Evolutionary conservation across 1,140 invertebrate genomes (phyloP).

Genomic region (Andrena cerasifolii): DNA sequence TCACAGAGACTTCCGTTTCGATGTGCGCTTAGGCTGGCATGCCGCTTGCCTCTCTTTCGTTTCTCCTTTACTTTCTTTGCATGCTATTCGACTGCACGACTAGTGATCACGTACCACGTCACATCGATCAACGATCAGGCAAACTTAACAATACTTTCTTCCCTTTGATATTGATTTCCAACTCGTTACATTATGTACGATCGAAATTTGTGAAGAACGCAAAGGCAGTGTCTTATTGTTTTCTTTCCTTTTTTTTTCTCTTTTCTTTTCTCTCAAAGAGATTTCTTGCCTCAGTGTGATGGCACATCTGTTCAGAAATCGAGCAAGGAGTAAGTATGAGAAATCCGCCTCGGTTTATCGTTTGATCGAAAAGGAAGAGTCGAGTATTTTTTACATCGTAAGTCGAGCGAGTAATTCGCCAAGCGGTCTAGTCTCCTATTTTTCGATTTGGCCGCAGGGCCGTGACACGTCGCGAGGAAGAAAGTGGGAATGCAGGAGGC

Average conservation of each 20-base stretch:
- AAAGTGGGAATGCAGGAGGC: no score
- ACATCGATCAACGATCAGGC: constrained; percentile 38
- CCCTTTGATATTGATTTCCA: background rate
- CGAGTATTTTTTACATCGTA: background rate
- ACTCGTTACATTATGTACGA: background rate
- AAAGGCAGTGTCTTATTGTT: background rate
- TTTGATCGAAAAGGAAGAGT: background rate
- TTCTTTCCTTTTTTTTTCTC: background rate
- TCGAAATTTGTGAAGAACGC: background rate
- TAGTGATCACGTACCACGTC: constrained; percentile 20
- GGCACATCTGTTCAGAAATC: background rate
- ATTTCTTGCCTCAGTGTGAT: constrained; percentile 9
- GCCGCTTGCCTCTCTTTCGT: background rate
- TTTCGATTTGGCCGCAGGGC: constrained; percentile 9
- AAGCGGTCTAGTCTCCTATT: background rate
- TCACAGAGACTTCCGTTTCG: background rate
- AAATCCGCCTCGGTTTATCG: constrained; percentile 35
- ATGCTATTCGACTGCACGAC: background rate
- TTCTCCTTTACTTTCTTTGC: background rate
- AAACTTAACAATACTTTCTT: constrained; percentile 15
- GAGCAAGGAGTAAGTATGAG: constrained; percentile 35
- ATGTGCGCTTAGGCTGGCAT: constrained; percentile 14
- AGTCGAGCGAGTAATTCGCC: background rate
- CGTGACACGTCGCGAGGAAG: background rate
- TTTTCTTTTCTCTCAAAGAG: constrained; percentile 10